Conservation (phyloP, 2,797 vertebrate species). For the Lepilemur ruficaudatus region DNA sequence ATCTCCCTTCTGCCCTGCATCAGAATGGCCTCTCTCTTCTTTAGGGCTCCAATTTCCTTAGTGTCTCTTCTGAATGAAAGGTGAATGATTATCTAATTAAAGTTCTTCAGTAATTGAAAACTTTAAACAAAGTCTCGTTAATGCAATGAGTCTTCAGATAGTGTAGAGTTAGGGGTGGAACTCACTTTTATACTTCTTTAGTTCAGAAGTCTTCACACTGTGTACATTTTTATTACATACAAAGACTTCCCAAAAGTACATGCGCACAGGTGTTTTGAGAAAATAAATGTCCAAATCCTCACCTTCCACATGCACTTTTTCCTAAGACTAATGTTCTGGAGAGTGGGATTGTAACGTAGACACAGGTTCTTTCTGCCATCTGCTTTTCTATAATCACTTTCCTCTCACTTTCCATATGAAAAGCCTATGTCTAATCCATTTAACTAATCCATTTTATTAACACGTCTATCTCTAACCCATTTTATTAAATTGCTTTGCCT, state of each 20-base stretch:
- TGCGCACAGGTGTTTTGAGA: neutral
- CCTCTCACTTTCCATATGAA: neutral
- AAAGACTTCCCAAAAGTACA: neutral
- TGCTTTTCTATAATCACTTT: neutral
- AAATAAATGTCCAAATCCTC: neutral
- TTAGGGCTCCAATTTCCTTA: neutral
- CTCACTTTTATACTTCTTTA: neutral
- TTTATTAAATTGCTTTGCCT: neutral
- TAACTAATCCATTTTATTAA: neutral
- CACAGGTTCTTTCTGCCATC: neutral
- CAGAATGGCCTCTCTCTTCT: neutral
- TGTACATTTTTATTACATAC: too few species aligned
- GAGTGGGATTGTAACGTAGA: neutral
- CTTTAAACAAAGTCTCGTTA: neutral
- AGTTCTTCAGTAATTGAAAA: neutral
- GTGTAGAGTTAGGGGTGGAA: neutral
- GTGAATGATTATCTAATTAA: neutral
- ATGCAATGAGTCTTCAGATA: neutral
- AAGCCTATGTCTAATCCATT: neutral
- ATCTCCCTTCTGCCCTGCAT: neutral
- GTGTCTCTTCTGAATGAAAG: neutral
- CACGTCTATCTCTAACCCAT: neutral
- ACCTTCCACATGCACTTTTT: neutral
- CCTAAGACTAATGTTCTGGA: neutral
- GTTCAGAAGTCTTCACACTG: neutral